Evolutionary conservation across 2,888 invertebrate species (phyloP), one percentile per base, ranked within the genome.

Genomic region (Mantis religiosa): DNA sequence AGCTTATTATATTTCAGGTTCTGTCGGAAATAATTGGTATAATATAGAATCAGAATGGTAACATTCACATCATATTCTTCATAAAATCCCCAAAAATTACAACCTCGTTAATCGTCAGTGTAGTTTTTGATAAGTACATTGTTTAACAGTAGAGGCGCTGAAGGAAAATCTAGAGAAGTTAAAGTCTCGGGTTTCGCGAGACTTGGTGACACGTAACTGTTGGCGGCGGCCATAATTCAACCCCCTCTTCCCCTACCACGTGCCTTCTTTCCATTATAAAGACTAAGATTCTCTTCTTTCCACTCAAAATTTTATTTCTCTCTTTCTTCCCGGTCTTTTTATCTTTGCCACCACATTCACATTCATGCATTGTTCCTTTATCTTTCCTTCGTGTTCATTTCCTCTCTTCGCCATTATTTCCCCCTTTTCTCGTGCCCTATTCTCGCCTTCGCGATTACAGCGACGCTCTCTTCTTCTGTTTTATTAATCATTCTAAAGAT

Each of bases 381-480:
- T 88, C 88, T 88, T 89, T 71, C 30, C 82, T 34, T 85, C 87
- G 89, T 89, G 89, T 89, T 89, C 89, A 89, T 89, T 89, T 89
- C 89, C 89, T 89, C 85, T 85, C 28, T 87, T 85, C 85, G 85
- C 85, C 84, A 84, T 84, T 84, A 84, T 84, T 84, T 27, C 84
- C 34, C 85, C 27, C 6, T 47, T 84, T 71, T 25, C 54, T 71
- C 54, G 54, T 71, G 25, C 54, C 15, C 25, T 71, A 20, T 71
- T 71, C 54, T 25, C 54, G 54, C 54, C 54, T 71, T 71, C 54
- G 54, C 54, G 20, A 71, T 71, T 71, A 71, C 54, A 20, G 54
- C 20, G 54, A 71, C 54, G 54, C 54, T 12, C 54, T 71, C 54
- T 71, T 71, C 54, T 71, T 71, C 54, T 71, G 54, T 71, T 87